Percentiles rank a stretch among this genome's conserved stretches.
These are phyloP conservation scores for Pteronura brasiliensis DNA, from an alignment of 2,113 vertebrate genomes.

Conservation along the genomic window DNA sequence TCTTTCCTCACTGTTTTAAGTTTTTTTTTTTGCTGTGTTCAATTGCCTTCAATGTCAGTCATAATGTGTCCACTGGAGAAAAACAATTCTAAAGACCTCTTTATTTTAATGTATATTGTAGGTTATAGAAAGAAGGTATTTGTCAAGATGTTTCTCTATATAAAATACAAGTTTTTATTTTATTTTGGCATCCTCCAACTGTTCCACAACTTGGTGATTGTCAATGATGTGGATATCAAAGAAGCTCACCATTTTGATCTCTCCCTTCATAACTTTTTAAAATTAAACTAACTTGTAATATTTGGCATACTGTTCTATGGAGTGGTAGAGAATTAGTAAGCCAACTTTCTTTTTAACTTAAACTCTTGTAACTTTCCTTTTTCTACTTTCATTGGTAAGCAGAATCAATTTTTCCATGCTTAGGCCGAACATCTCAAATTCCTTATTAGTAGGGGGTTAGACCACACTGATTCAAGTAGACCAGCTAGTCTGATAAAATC, in stretches of 20 bases:
- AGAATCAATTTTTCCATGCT: constrained; percentile 26
- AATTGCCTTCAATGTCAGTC: not conserved
- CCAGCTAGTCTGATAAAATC: constrained; percentile 41
- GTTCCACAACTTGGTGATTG: not conserved
- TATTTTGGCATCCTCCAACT: not conserved
- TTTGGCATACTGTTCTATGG: not conserved
- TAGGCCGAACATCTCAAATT: constrained; percentile 54
- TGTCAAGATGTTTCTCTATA: not conserved
- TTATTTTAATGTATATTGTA: not conserved
- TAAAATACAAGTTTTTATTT: not conserved
- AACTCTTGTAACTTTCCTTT: constrained; percentile 38
- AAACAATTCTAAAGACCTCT: not conserved
- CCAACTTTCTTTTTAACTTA: not conserved
- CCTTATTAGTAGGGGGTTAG: constrained; percentile 37
- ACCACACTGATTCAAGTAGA: constrained; percentile 28
- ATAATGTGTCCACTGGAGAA: not conserved
- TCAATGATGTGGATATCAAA: not conserved
- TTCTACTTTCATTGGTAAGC: not conserved
- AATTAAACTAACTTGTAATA: not conserved
- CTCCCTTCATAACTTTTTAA: not conserved
- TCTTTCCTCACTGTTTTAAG: not conserved
- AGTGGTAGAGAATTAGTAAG: not conserved
- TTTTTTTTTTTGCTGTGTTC: not conserved
- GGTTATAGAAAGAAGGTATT: not conserved
- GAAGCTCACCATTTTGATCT: not conserved